Evolutionary conservation across 1,140 invertebrate genomes (phyloP).

Genomic region (Leptoteleia sp.): DNA sequence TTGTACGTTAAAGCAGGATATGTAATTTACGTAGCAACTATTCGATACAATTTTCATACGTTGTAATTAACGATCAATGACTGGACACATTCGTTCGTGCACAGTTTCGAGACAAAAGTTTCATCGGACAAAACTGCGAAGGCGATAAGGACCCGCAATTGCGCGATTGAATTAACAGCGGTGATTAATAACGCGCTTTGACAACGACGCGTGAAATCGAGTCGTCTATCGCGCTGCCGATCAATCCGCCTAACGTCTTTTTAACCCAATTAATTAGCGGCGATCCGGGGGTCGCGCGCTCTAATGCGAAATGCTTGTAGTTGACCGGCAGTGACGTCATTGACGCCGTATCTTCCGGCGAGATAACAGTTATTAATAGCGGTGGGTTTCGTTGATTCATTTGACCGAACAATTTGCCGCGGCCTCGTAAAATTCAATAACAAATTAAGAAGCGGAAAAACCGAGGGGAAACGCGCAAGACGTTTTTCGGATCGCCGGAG

Average conservation of each 20-base stretch:
- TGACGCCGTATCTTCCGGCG: slow-evolving; percentile 71
- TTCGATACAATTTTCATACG: not conserved
- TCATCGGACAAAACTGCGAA: not conserved
- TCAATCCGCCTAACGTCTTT: slow-evolving; percentile 78
- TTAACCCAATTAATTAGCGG: slow-evolving; percentile 80
- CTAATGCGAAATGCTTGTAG: slow-evolving; percentile 82
- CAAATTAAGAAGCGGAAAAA: slow-evolving; percentile 14
- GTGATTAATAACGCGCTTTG: slow-evolving; percentile 31
- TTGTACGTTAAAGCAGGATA: too few species aligned
- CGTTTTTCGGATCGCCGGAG: slow-evolving; percentile 3
- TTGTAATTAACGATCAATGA: too few species aligned
- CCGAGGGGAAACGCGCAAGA: not conserved
- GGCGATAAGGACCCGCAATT: not conserved
- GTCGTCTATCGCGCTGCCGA: slow-evolving; percentile 33
- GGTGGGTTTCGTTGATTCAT: slow-evolving; percentile 56
- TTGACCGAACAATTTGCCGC: slow-evolving; percentile 27
- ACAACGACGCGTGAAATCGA: slow-evolving; percentile 43
- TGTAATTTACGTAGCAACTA: not conserved
- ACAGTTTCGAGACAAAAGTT: slow-evolving; percentile 2
- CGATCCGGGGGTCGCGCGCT: slow-evolving; percentile 42
- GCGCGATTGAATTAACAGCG: slow-evolving; percentile 4
- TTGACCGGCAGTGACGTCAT: slow-evolving; percentile 79
- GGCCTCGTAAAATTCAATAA: slow-evolving; percentile 9
- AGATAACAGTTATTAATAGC: slow-evolving; percentile 80
- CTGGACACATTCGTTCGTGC: not conserved